Conservation (phyloP, 1,140 invertebrate species). For the Achatina immaculata region DNA sequence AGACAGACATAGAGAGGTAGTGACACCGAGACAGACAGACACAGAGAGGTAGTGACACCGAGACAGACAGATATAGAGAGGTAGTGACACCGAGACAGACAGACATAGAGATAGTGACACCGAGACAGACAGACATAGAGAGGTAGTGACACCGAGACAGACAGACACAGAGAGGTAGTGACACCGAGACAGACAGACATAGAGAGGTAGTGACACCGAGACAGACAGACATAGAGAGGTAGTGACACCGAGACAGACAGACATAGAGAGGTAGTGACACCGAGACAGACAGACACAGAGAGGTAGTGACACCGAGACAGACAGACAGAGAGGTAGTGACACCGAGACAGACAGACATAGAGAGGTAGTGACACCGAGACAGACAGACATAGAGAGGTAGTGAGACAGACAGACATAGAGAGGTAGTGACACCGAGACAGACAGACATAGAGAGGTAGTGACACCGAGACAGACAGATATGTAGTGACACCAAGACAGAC, state of each 20-base stretch:
- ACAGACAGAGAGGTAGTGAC: too few species aligned
- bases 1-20: slow-evolving; percentile 15
- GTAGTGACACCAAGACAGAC: slow-evolving; percentile 41
- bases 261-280: slow-evolving; percentile 4
- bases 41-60: slow-evolving; percentile 38
- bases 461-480: too few species aligned
- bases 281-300: neutral
- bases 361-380: slow-evolving; percentile 30
- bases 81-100: slow-evolving; percentile 17
- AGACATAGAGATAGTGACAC: slow-evolving; percentile 8
- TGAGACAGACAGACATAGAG: slow-evolving; percentile 7
- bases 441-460: slow-evolving; percentile 15
- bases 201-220: slow-evolving; percentile 28
- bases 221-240: slow-evolving; percentile 38
- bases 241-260: too few species aligned
- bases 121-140: neutral
- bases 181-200: slow-evolving; percentile 40
- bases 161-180: too few species aligned
- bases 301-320: too few species aligned
- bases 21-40: too few species aligned
- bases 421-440: neutral
- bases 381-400: slow-evolving; percentile 37
- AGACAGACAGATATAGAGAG: slow-evolving; percentile 39
- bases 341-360: slow-evolving; percentile 40
- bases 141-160: too few species aligned